Evolutionary conservation across 2,888 invertebrate species (phyloP).

Genomic region (Leptinotarsa peninsularis): DNA sequence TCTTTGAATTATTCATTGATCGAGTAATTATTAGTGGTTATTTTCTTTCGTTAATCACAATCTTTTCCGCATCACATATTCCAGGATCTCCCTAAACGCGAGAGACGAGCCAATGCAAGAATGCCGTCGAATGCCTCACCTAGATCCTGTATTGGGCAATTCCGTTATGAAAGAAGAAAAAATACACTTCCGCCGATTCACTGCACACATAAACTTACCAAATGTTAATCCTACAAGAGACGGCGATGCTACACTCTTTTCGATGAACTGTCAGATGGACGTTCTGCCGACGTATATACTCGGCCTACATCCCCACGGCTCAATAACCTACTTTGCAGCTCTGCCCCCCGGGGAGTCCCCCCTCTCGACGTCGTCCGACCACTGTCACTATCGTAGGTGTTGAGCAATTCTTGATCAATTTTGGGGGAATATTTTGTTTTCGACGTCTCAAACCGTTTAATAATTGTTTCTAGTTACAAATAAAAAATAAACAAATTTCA

Average conservation of each 20-base stretch:
- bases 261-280: slow-evolving; percentile 58
- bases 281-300: slow-evolving; percentile 63
- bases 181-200: slow-evolving; percentile 13
- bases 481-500: too few species aligned
- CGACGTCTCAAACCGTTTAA: too few species aligned
- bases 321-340: slow-evolving; percentile 61
- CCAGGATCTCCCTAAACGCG: slow-evolving; percentile 34
- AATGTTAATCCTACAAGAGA: slow-evolving; percentile 44
- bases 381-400: slow-evolving; percentile 54
- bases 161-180: background rate
- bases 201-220: slow-evolving; percentile 35
- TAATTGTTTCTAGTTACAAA: too few species aligned
- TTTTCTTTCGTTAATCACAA: background rate
- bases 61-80: slow-evolving; percentile 24
- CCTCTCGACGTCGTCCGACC: slow-evolving; percentile 55
- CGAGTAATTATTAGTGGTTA: too few species aligned
- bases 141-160: background rate
- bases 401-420: background rate
- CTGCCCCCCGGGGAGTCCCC: slow-evolving; percentile 49
- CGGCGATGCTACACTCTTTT: slow-evolving; percentile 55
- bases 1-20: too few species aligned
- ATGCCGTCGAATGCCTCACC: background rate
- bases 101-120: slow-evolving; percentile 21
- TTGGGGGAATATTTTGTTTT: too few species aligned
- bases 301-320: slow-evolving; percentile 67